Base-by-base conservation (phyloP, 2,888 invertebrate genomes). In the Cheilosia vernalis region DNA sequence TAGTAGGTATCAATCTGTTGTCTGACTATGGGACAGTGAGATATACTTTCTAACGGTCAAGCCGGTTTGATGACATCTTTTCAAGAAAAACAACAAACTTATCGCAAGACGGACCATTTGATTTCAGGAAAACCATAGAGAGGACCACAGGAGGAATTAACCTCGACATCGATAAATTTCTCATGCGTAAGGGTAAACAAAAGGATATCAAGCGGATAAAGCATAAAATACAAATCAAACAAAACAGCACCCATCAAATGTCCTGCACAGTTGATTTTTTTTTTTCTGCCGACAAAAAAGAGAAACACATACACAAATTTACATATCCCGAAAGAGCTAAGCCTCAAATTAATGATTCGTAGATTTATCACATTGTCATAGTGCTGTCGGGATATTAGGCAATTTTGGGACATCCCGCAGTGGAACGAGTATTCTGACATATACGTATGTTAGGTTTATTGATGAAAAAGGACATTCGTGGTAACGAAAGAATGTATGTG, bases 321-420 rank as follows among this genome's bases (percentile, higher is more conserved):
- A 64, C 72, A 69, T 74, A 74, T 64, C 47, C 66, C 80, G 63
- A 42, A 40, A 72, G 70, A 55, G 79, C 83, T 88, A 88, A 89
- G 88, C 88, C 88, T 89, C 87, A 88, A 88, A 89, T 89, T 88
- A 89, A 89, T 88, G 89, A 89, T 89, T 87, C 88, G 88, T 87
- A 88, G 87, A 88, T 88, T 88, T 88, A 88, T 89, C 88, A 88
- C 80, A 72, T 87, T 87, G 79, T 82, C 84, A 84, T 87, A 85
- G 84, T 72, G 79, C 76, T 85, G 80, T 85, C 80, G 76, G 84
- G 80, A 85, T 72, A 76, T 84, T 58, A 64, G 80, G 70, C 81
- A 79, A 70, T 66, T 70, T 69, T 21, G 42, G 84, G 74, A 67
- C 81, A 85, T 85, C 85, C 85, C 85, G 85, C 85, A 77, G 70